These are phyloP conservation scores for Eulithis prunata DNA, from an alignment of 2,888 invertebrate genomes.

Conservation along the genomic window DNA sequence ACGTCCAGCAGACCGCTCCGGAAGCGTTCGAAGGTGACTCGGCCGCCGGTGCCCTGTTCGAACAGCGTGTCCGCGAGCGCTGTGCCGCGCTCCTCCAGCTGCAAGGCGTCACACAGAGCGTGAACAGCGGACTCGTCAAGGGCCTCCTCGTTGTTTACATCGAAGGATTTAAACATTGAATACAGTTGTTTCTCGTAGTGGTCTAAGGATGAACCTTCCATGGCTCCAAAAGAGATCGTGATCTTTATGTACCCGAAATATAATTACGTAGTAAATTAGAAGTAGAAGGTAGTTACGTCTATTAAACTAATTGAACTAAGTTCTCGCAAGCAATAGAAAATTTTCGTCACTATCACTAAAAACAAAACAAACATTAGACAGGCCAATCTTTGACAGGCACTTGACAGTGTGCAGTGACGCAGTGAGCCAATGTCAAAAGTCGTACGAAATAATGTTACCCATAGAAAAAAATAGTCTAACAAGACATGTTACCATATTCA, in stretches of 20 bases:
- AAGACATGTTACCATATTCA: too few species aligned
- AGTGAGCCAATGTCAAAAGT: too few species aligned
- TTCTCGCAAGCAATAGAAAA: too few species aligned
- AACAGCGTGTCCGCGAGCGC: conserved; percentile 86
- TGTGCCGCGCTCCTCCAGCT: conserved; percentile 89
- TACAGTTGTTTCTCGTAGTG: conserved; percentile 93
- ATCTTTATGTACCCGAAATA: not conserved
- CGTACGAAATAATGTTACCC: too few species aligned
- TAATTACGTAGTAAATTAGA: too few species aligned
- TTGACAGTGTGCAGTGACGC: too few species aligned
- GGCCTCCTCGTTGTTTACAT: conserved; percentile 87
- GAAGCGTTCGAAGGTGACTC: conserved; percentile 88
- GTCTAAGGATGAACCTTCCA: conserved; percentile 82
- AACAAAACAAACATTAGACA: too few species aligned
- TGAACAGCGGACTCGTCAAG: conserved; percentile 87
- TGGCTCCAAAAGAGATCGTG: conserved; percentile 41
- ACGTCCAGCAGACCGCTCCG: conserved; percentile 89
- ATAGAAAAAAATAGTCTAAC: too few species aligned
- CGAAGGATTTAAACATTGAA: conserved; percentile 92
- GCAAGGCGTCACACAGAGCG: conserved; percentile 89
- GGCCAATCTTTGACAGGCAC: too few species aligned
- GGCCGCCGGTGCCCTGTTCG: conserved; percentile 57
- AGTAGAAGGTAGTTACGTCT: too few species aligned
- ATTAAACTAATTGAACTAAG: too few species aligned
- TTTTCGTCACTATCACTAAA: too few species aligned